A percentile compares a stretch with the other conserved stretches of the same genome.
Evolutionary conservation across 2,888 invertebrate species (phyloP).

Genomic region (Azorinus chamasolen): DNA sequence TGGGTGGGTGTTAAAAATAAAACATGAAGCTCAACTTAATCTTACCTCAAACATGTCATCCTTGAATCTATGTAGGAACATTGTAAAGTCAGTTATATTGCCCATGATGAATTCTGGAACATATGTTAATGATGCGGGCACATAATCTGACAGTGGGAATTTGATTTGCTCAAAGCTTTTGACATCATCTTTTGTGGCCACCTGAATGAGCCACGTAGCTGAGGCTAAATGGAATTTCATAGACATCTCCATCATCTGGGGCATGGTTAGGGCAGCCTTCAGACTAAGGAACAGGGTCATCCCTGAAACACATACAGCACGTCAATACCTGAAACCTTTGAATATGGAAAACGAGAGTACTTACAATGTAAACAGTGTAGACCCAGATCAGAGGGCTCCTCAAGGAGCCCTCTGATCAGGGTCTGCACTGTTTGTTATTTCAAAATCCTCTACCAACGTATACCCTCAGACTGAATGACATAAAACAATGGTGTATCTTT

Average conservation of each 20-base stretch:
- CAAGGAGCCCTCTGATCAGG: no score
- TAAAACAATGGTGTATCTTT: neutral
- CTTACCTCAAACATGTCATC: constrained; percentile 84
- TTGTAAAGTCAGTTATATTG: constrained; percentile 93
- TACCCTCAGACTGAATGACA: neutral
- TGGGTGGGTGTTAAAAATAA: no score
- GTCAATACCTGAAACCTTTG: no score
- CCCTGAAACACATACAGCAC: constrained; percentile 79
- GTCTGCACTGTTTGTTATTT: no score
- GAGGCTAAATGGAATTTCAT: constrained; percentile 93
- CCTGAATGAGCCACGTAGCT: constrained; percentile 94
- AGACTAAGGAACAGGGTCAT: constrained; percentile 83
- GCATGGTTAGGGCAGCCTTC: constrained; percentile 91
- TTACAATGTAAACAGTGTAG: no score
- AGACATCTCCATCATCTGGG: constrained; percentile 90
- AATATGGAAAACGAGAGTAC: neutral
- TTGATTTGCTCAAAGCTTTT: constrained; percentile 75
- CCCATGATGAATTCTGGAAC: constrained; percentile 96
- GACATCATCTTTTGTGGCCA: constrained; percentile 88
- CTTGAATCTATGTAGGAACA: constrained; percentile 88
- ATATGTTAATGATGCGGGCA: constrained; percentile 87
- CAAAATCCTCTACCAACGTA: neutral
- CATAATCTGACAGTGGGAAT: constrained; percentile 82
- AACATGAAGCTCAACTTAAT: neutral
- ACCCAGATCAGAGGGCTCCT: no score